Evolutionary conservation across 2,797 vertebrate species (phyloP).

Genomic region (Sarcophilus harrisii): DNA sequence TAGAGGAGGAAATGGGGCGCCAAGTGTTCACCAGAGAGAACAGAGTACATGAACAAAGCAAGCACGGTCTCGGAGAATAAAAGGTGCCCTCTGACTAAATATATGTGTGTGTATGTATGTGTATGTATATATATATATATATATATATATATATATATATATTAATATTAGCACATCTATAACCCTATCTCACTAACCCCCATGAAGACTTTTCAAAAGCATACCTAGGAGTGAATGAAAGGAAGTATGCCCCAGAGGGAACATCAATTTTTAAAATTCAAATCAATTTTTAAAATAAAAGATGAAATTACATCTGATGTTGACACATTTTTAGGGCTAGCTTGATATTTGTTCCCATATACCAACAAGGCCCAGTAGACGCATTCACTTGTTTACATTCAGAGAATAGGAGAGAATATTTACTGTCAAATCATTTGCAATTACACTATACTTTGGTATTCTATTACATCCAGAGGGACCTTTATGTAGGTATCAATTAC

Average conservation of each 20-base stretch:
- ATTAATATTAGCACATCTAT: conserved; percentile 9
- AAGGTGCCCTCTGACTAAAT: conserved; percentile 28
- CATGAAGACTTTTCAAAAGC: conserved; percentile 27
- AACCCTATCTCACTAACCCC: conserved; percentile 32
- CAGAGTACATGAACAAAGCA: conserved; percentile 58
- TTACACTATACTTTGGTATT: conserved; percentile 18
- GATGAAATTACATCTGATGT: conserved; percentile 36
- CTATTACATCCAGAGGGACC: conserved; percentile 28
- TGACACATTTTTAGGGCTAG: neutral
- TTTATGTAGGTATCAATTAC: neutral
- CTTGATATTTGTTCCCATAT: neutral
- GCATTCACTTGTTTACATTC: neutral
- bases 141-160: neutral
- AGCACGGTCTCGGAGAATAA: conserved; percentile 22
- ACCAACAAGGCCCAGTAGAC: neutral
- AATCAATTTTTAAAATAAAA: conserved; percentile 60
- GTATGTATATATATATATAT: too few species aligned
- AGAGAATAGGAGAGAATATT: neutral
- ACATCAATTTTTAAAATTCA: conserved; percentile 43
- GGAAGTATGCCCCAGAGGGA: conserved; percentile 24
- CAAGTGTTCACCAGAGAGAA: conserved; percentile 46
- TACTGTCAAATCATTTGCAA: neutral
- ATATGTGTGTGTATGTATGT: neutral
- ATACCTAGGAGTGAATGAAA: conserved; percentile 48
- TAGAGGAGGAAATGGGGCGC: conserved; percentile 58